These are phyloP conservation scores for Plecturocebus donacophilus DNA, from an alignment of 2,113 vertebrate species.

Conservation along the genomic window DNA sequence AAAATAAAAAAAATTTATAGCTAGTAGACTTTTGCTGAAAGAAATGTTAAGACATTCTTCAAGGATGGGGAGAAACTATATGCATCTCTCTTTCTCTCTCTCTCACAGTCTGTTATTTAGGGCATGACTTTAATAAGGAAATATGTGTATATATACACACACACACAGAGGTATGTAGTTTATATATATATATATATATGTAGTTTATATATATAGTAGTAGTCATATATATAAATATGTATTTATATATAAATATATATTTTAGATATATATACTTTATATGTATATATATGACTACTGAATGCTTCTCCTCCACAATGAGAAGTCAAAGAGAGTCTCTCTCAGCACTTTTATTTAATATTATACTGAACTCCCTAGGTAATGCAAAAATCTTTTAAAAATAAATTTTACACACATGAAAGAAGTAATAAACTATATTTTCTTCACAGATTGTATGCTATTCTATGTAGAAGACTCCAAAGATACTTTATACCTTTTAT, in stretches of 20 bases:
- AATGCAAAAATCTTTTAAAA: neutral
- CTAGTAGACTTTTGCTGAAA: neutral
- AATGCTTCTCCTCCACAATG: neutral
- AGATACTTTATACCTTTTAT: neutral
- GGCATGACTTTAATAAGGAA: neutral
- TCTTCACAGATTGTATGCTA: neutral
- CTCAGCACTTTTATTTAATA: neutral
- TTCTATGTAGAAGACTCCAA: neutral
- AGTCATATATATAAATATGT: too few species aligned
- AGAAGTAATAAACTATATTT: neutral
- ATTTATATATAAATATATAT: too few species aligned
- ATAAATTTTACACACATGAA: neutral
- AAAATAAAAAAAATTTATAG: neutral
- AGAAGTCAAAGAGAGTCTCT: neutral
- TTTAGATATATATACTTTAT: too few species aligned
- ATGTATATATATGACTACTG: too few species aligned
- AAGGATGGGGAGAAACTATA: neutral
- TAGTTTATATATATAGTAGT: too few species aligned
- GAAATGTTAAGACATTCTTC: neutral
- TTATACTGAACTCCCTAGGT: neutral
- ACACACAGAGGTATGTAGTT: too few species aligned
- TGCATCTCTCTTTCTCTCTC: too few species aligned
- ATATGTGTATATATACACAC: too few species aligned
- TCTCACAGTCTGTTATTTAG: neutral
- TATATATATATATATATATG: too few species aligned